These are phyloP conservation scores for Danaus melanippus DNA, from an alignment of 1,140 invertebrate genomes.

Conservation along the genomic window DNA sequence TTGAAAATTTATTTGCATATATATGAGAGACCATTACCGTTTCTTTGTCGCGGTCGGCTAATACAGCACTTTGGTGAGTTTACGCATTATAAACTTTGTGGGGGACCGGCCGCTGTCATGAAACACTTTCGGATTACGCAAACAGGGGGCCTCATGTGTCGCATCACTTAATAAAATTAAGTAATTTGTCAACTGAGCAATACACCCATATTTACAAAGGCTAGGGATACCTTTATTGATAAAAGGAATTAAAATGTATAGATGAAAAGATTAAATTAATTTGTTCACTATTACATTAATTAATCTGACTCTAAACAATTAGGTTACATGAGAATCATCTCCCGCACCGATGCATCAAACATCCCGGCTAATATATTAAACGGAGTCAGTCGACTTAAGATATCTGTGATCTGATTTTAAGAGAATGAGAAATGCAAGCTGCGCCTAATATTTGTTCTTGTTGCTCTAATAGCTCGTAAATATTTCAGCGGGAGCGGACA, in stretches of 20 bases:
- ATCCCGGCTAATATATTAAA: conserved; percentile 15
- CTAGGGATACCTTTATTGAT: too few species aligned
- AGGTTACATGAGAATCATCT: conserved; percentile 4
- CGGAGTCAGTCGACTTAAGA: conserved; percentile 42
- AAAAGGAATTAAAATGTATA: background rate
- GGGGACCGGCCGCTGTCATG: conserved; percentile 24
- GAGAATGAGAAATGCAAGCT: conserved; percentile 32
- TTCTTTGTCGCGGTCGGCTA: conserved; percentile 52
- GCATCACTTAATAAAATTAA: conserved; percentile 68
- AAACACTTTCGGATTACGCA: conserved; percentile 37
- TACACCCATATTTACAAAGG: conserved; percentile 48
- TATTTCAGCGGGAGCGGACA: conserved; percentile 56
- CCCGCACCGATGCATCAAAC: conserved; percentile 11
- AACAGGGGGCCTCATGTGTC: conserved; percentile 41
- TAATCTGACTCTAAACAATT: conserved; percentile 3
- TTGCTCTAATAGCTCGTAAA: conserved; percentile 67
- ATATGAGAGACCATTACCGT: conserved; percentile 56
- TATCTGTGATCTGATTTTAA: conserved; percentile 35
- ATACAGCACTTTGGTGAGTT: conserved; percentile 53
- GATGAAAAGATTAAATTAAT: conserved; percentile 4
- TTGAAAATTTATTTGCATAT: conserved; percentile 66
- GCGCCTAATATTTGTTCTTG: conserved; percentile 48
- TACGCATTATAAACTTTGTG: conserved; percentile 28
- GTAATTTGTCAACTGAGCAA: conserved; percentile 57
- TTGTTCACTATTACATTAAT: too few species aligned